Evolutionary conservation across 1,140 invertebrate species (phyloP).

Genomic region (Pseudomyrmex sp.): DNA sequence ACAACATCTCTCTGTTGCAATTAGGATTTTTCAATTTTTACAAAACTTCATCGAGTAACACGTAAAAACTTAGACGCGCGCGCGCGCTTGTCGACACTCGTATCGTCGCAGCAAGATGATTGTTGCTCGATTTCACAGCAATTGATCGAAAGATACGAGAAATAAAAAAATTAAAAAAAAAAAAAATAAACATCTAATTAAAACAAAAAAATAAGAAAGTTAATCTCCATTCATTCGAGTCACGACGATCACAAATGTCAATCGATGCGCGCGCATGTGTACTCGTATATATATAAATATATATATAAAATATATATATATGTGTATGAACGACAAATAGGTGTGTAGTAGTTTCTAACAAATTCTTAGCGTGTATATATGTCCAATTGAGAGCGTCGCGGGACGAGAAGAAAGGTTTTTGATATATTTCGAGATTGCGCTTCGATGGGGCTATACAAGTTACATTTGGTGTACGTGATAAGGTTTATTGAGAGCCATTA

Average conservation of each 20-base stretch:
- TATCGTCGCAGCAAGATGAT: not conserved
- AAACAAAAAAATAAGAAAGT: not conserved
- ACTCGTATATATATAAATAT: constrained; percentile 48
- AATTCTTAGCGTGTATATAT: constrained; percentile 84
- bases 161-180: too few species aligned
- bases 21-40: constrained; percentile 82
- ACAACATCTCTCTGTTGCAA: constrained; percentile 74
- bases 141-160: not conserved
- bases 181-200: too few species aligned
- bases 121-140: not conserved
- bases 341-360: constrained; percentile 83
- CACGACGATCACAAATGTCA: constrained; percentile 5
- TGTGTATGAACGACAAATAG: constrained; percentile 77
- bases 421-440: constrained; percentile 52
- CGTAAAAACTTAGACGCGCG: constrained; percentile 29
- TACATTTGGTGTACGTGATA: constrained; percentile 62
- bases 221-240: constrained; percentile 44
- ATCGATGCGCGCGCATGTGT: constrained; percentile 30
- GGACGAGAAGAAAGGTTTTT: constrained; percentile 52
- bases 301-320: constrained; percentile 72
- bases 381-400: constrained; percentile 77
- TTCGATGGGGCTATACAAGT: constrained; percentile 51
- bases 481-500: constrained; percentile 59
- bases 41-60: constrained; percentile 40
- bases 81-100: constrained; percentile 19